These are phyloP conservation scores for Amiota mariae DNA, from an alignment of 2,888 invertebrate species.

Conservation along the genomic window DNA sequence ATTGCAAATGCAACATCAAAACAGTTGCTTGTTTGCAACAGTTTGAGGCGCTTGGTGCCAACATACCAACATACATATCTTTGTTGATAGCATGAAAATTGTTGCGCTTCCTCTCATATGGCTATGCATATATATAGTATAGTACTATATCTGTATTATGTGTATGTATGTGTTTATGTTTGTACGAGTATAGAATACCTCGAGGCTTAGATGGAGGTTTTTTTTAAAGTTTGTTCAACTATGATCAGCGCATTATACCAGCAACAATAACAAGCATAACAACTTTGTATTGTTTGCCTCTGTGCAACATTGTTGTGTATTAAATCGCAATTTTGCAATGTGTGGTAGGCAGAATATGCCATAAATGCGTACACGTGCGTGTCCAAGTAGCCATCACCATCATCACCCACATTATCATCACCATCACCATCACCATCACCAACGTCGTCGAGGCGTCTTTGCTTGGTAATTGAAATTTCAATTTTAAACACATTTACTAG, in stretches of 20 bases:
- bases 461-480: slow-evolving; percentile 57
- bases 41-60: neutral
- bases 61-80: neutral
- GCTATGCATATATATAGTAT: neutral
- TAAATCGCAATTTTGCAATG: neutral
- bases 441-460: slow-evolving; percentile 21
- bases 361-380: slow-evolving; percentile 22
- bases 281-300: neutral
- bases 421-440: neutral
- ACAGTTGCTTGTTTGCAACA: neutral
- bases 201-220: neutral
- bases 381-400: slow-evolving; percentile 16
- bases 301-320: neutral
- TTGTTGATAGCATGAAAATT: neutral
- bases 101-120: neutral
- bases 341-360: slow-evolving; percentile 11
- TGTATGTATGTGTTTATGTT: too few relatives aligned
- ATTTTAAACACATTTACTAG: slow-evolving; percentile 55
- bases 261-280: too few relatives aligned
- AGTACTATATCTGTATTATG: too few relatives aligned
- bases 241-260: slow-evolving; percentile 26
- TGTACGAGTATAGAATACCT: too few relatives aligned
- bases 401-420: slow-evolving; percentile 24
- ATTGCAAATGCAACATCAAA: slow-evolving; percentile 20
- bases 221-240: slow-evolving; percentile 24